These are phyloP conservation scores for Tigriopus californicus DNA, from an alignment of 2,888 invertebrate species.

Conservation along the genomic window DNA sequence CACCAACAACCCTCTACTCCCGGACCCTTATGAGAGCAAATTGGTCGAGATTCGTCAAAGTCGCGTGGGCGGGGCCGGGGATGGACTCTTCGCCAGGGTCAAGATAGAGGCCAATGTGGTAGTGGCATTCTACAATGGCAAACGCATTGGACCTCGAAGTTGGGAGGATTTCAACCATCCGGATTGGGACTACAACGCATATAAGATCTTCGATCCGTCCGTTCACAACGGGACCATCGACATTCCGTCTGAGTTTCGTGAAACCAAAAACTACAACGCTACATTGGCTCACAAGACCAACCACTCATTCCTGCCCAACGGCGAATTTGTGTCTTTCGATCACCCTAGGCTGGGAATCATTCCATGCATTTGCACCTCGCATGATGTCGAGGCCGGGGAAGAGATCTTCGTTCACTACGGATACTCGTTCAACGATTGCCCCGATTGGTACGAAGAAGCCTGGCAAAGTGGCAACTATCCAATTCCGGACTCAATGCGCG, in stretches of 20 bases:
- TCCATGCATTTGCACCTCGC: slow-evolving; percentile 10
- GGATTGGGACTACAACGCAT: slow-evolving; percentile 14
- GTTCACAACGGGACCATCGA: slow-evolving; percentile 10
- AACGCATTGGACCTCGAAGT: neutral
- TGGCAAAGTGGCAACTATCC: slow-evolving; percentile 12
- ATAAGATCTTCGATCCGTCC: slow-evolving; percentile 14
- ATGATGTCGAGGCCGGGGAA: slow-evolving; percentile 4
- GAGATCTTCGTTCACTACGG: slow-evolving; percentile 15
- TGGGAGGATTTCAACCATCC: neutral
- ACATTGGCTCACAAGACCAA: slow-evolving; percentile 14
- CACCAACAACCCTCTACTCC: slow-evolving; percentile 8
- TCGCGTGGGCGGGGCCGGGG: slow-evolving; percentile 13
- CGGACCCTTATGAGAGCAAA: slow-evolving; percentile 16
- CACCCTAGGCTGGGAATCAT: slow-evolving; percentile 14
- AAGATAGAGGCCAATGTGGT: slow-evolving; percentile 14
- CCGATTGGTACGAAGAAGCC: slow-evolving; percentile 12
- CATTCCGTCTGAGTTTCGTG: slow-evolving; percentile 5
- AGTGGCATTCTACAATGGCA: slow-evolving; percentile 18
- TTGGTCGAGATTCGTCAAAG: slow-evolving; percentile 13
- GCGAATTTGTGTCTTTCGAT: slow-evolving; percentile 12
- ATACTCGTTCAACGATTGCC: slow-evolving; percentile 10
- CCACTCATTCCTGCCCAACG: slow-evolving; percentile 13
- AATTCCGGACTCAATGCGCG: neutral
- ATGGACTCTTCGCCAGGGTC: slow-evolving; percentile 16
- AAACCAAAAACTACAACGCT: slow-evolving; percentile 7